Evolutionary conservation across 2,113 vertebrate species (phyloP), one percentile per base, ranked within the genome.

Genomic region (Rhea americana): DNA sequence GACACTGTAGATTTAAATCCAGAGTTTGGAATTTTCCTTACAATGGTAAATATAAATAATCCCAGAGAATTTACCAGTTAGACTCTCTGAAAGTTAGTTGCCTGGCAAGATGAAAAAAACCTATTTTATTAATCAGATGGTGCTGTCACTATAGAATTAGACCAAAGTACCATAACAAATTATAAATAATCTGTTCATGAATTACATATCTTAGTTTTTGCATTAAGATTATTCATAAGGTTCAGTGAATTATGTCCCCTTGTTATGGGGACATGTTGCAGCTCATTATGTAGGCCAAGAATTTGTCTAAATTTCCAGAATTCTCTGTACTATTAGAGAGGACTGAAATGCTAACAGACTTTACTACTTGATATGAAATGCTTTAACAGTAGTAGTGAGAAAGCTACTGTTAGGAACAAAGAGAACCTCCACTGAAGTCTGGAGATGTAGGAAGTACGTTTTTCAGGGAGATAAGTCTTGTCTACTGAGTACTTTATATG

Each of bases 1-100:
- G 99, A 99, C 75, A 75, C 96, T 65, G 98, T 99, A 32, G 97
- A 99, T 94, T 98, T 99, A 98, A 98, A 99, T 93, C 98, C 97
- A 47, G 99, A 99, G 94, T 99, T 99, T 91, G 98, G 99, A 91
- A 98, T 99, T 97, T 99, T 99, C 96, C 95, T 99, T 86, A 99
- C 99, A 73, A 99, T 99, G 98, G 99, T 99, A 96, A 97, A 68
- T 92, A 61, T 87, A 78, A 79, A 72, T 82, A 93, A 39, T 93
- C 89, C 28, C 7, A 55, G 43, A 68, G 13, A 89, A 77, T 21
- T 85, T n/a, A 51, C 5, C 48, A 78, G 86, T 77, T 82, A 26
- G 63, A 59, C 53, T 53, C 41, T 55, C 16, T 82, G 62, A 20
- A 68, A 79, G 7, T 59, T 85, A 79, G 51, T 76, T 76, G 58